Conservation (phyloP, 1,140 invertebrate species). For the Neuroterus valhalla region DNA sequence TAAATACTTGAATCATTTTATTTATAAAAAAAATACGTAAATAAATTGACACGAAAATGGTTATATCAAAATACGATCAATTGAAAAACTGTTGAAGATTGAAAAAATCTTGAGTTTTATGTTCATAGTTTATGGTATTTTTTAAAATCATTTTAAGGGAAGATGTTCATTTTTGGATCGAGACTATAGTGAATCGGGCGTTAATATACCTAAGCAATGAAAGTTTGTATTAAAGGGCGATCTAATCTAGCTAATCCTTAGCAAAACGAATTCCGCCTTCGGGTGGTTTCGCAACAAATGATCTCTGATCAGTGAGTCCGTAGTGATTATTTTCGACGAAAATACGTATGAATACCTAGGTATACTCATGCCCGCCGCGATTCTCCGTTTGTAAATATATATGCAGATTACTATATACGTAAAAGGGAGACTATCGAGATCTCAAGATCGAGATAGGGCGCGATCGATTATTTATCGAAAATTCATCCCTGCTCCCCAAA, state of each 20-base stretch:
- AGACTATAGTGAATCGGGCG: constrained; percentile 4
- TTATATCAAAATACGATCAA: too few relatives aligned
- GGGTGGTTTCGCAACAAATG: constrained; percentile 40
- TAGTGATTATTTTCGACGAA: constrained; percentile 52
- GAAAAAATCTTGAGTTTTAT: too few relatives aligned
- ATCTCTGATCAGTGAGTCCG: constrained; percentile 49
- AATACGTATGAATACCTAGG: constrained; percentile 31
- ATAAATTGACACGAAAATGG: background rate
- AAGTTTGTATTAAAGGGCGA: constrained; percentile 37
- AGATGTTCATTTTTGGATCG: background rate
- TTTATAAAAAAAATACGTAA: constrained; percentile 13
- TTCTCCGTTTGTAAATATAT: constrained; percentile 32
- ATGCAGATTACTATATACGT: background rate
- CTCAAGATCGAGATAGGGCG: background rate
- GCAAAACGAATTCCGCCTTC: constrained; percentile 30
- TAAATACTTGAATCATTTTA: background rate
- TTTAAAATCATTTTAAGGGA: background rate
- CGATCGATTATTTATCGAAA: constrained; percentile 51
- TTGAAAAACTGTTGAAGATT: too few relatives aligned
- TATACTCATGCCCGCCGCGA: constrained; percentile 48
- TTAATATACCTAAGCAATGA: constrained; percentile 32
- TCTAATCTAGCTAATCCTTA: constrained; percentile 49
- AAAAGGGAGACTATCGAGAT: background rate
- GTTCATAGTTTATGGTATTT: background rate
- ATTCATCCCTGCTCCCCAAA: constrained; percentile 63